Evolutionary conservation across 2,888 invertebrate genomes (phyloP).

Genomic region (Drosophila nigricruria): DNA sequence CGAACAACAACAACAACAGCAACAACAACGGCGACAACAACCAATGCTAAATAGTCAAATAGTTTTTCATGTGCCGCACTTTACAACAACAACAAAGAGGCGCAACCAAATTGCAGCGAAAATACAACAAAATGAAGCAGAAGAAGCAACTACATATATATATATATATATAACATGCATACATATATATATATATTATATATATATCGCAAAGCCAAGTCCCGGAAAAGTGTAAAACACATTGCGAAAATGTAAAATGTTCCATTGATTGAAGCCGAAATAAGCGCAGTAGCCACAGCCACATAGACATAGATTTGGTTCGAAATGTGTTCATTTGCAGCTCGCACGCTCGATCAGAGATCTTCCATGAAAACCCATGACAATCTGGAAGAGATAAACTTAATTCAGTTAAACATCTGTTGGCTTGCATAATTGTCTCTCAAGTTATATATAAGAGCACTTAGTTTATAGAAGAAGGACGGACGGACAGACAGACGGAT

Average conservation of each 20-base stretch:
- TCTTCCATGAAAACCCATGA: not conserved
- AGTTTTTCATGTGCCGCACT: slow-evolving; percentile 64
- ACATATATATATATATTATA: not conserved
- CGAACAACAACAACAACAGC: slow-evolving; percentile 23
- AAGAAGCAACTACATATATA: not conserved
- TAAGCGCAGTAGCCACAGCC: slow-evolving; percentile 17
- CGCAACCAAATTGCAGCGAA: slow-evolving; percentile 22
- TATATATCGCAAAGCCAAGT: not conserved
- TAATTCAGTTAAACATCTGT: not conserved
- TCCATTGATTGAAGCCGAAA: slow-evolving; percentile 68
- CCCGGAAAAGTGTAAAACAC: slow-evolving; percentile 74
- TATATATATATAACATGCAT: not conserved
- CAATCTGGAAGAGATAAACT: not conserved
- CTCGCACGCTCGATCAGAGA: not conserved
- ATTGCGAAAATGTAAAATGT: slow-evolving; percentile 73
- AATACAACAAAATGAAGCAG: slow-evolving; percentile 8
- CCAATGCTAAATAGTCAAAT: slow-evolving; percentile 72
- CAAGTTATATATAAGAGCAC: not conserved
- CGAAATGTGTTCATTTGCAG: not conserved
- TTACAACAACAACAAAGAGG: slow-evolving; percentile 28
- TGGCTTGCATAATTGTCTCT: not conserved
- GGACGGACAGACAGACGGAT: not conserved
- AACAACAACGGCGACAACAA: slow-evolving; percentile 27
- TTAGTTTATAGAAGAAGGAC: not conserved
- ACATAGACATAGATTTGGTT: not conserved